Base-by-base conservation (phyloP, 2,888 invertebrate species). In the Gibbula magus region DNA sequence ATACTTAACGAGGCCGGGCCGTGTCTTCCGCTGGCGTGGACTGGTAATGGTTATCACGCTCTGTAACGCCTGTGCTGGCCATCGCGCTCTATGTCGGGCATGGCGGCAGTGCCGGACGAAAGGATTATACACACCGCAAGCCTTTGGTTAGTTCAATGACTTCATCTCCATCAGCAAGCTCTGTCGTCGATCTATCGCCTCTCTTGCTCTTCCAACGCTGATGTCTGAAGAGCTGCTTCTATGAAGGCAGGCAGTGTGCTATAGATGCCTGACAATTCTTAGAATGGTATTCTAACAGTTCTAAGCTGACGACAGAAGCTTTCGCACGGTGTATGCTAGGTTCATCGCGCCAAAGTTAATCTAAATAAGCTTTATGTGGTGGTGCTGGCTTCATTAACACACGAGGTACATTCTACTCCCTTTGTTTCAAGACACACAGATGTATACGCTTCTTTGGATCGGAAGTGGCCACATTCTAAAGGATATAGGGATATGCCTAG, bases 401-500 rank as follows among this genome's bases (percentile, higher is more conserved):
- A 32, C 35, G 70, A 70, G 70, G 70, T 70, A 70, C 29, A 20
- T 18, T 10, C 70, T 35, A 35, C 18, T 35, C 70, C 61, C 70
- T 70, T 70, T 70, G 70, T 70, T 39, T 35, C 70, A 75, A 75
- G 54, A 75, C 32, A 52, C 51, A 75, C 75, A 54, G 75, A 75
- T 75, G 75, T 75, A 75, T 75, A 53, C n/a, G 75, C 53, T 25
- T 75, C 52, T 53, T 53, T 75, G 75, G 75, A 75, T 75, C 75
- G 75, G 32, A 75, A 54, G 52, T 52, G 75, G 35, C 54, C 75
- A 52, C 29, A 75, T 35, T 70, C 70, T 16, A 70, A 32, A 29
- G 70, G 70, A 70, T 70, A 70, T 70, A 70, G 70, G 70, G 70
- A 39, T 70, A 70, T 70, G 70, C 20, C 20, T 70, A 35, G 20